These are phyloP conservation scores for Forbesichthys agassizii DNA, from an alignment of 2,113 vertebrate genomes.

Conservation along the genomic window DNA sequence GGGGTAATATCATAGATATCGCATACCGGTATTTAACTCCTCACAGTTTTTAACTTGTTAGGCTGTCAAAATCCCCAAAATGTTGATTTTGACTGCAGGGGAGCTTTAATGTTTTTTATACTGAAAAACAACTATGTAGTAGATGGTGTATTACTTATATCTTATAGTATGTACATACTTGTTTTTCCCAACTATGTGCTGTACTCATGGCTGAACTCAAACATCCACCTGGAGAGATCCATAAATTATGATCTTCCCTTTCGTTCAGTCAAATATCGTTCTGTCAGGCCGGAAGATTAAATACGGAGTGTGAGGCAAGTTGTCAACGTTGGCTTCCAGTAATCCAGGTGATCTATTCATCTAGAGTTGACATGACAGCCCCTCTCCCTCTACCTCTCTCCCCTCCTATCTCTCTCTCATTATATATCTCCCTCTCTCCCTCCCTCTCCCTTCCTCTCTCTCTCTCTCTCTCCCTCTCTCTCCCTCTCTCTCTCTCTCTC, in stretches of 20 bases:
- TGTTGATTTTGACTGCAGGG: no score
- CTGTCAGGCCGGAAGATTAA: constrained; percentile 34
- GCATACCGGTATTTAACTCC: no score
- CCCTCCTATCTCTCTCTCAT: background rate
- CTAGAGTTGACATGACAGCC: constrained; percentile 10
- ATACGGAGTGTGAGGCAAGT: background rate
- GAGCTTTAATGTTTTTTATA: no score
- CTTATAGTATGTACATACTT: no score
- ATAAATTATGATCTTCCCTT: constrained; percentile 13
- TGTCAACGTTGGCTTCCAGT: constrained; percentile 30
- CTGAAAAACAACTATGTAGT: no score
- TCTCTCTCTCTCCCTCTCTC: background rate
- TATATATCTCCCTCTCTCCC: background rate
- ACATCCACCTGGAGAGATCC: constrained; percentile 2
- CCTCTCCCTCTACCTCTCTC: background rate
- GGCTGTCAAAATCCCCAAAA: no score
- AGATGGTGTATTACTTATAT: no score
- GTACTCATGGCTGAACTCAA: background rate
- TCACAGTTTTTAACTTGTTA: no score
- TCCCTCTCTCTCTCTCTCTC: background rate
- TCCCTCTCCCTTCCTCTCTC: background rate
- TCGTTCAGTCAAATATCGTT: constrained; percentile 18
- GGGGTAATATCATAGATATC: no score
- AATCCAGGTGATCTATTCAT: constrained; percentile 42
- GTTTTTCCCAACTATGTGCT: no score